Evolutionary conservation across 2,888 invertebrate species (phyloP).

Genomic region (Baronia brevicornis): DNA sequence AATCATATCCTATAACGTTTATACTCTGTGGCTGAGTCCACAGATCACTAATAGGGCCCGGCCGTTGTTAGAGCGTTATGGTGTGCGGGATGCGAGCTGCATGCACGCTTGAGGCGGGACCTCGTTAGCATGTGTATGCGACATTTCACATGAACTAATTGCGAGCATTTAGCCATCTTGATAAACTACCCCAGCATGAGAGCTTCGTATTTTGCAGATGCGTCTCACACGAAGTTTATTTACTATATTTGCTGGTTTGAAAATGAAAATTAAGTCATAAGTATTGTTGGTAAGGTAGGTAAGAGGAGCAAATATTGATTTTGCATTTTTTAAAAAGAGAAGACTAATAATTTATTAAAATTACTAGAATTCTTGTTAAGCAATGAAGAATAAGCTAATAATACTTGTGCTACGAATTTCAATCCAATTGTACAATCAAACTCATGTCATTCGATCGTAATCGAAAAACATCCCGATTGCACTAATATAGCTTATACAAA

Average conservation of each 20-base stretch:
- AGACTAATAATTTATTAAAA: too few species aligned
- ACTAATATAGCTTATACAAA: too few species aligned
- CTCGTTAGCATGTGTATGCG: conserved; percentile 72
- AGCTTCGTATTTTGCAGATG: conserved; percentile 39
- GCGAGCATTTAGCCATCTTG: conserved; percentile 71
- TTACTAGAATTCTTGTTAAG: too few species aligned
- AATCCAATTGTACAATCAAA: too few species aligned
- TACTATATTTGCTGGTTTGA: conserved; percentile 15
- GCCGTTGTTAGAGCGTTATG: conserved; percentile 24
- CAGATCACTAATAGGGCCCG: conserved; percentile 12
- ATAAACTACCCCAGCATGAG: conserved; percentile 58
- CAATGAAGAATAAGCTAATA: too few species aligned
- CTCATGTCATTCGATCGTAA: too few species aligned
- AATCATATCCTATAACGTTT: conserved; percentile 13
- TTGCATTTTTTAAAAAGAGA: too few species aligned
- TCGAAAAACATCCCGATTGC: too few species aligned
- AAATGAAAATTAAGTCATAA: conserved; percentile 6
- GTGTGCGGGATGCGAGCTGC: conserved; percentile 25
- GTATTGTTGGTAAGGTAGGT: too few species aligned
- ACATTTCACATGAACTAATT: conserved; percentile 74
- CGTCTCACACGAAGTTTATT: conserved; percentile 22
- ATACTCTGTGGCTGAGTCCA: conserved; percentile 11
- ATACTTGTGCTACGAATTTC: too few species aligned
- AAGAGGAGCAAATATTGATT: too few species aligned
- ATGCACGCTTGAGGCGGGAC: conserved; percentile 48